Conservation (phyloP, 2,797 vertebrate species). For the Taenioides sp. region DNA sequence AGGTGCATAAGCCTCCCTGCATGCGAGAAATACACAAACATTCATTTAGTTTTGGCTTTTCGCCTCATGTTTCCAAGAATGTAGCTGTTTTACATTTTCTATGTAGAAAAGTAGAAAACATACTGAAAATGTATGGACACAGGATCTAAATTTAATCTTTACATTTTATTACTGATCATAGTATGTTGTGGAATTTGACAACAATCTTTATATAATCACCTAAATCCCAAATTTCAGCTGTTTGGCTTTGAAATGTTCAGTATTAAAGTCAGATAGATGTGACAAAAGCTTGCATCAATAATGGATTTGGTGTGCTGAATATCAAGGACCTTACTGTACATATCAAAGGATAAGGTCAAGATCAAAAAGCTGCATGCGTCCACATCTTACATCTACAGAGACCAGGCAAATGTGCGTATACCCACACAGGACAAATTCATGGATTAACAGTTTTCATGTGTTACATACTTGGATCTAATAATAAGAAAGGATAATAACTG, state of each 20-base stretch:
- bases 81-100: too few species aligned
- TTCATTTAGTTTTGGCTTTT: neutral
- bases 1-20: slow-evolving; percentile 98
- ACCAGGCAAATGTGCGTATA: slow-evolving; percentile 13
- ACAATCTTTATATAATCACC: neutral
- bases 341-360: slow-evolving; percentile 52
- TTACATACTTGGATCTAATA: too few species aligned
- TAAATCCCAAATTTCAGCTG: neutral
- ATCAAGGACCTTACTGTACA: slow-evolving; percentile 35
- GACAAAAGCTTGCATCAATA: slow-evolving; percentile 32
- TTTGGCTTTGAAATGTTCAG: neutral
- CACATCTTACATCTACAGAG: slow-evolving; percentile 39
- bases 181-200: too few species aligned
- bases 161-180: too few species aligned
- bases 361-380: slow-evolving; percentile 51
- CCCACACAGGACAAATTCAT: neutral
- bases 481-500: too few species aligned
- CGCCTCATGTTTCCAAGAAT: neutral
- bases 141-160: too few species aligned
- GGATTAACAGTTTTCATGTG: slow-evolving; percentile 8
- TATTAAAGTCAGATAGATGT: slow-evolving; percentile 20
- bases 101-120: too few species aligned
- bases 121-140: too few species aligned
- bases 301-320: slow-evolving; percentile 39
- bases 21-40: slow-evolving; percentile 29